Base-by-base conservation (phyloP, 2,888 invertebrate genomes). In the Tricholauxania praeusta region DNA sequence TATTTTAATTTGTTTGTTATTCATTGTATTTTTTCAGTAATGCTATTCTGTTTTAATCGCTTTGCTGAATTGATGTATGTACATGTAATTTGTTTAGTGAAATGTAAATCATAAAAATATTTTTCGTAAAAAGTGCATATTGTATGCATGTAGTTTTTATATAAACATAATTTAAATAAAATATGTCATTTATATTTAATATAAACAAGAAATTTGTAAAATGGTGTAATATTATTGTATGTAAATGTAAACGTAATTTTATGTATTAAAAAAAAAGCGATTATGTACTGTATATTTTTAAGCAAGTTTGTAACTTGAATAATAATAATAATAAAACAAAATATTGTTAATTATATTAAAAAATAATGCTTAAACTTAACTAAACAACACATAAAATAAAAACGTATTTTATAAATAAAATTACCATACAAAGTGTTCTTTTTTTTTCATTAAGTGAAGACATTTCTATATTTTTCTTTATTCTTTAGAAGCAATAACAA, bases 161-260 rank as follows among this genome's bases (percentile, higher is more conserved):
- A 39, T 10, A 39, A 39, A 39, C 10, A 39, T 39, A 39, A 28
- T 39, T 10, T 39, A 39, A 39, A 10, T 39, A 10, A 39, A 39
- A 39, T 39, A 10, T 39, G 39, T 39, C 39, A 39, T 39, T 39
- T 39, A 39, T 39, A 39, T 2, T 39, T 39, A 39, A 39, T 39
- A 39, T 39, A 39, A 39, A 10, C 39, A 39, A 12, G 7, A 15
- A 48, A 39, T 47, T 48, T 63, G 47, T 47, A 63, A 57, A 63
- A 63, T 39, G 63, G 63, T 63, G 63, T 63, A 63, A 63, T 63
- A 63, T 63, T 63, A 63, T 63, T 47, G 63, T 63, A 63, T 17
- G 63, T 17, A 48, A 39, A 39, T 39, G 39, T 39, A 39, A 39
- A 39, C 39, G 39, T 39, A 39, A 39, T 39, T 32, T 62, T 47